Percentiles rank a stretch among this genome's conserved stretches.
These are phyloP conservation scores for Coracias cyanogaster DNA, from an alignment of 2,797 vertebrate genomes.

Conservation along the genomic window DNA sequence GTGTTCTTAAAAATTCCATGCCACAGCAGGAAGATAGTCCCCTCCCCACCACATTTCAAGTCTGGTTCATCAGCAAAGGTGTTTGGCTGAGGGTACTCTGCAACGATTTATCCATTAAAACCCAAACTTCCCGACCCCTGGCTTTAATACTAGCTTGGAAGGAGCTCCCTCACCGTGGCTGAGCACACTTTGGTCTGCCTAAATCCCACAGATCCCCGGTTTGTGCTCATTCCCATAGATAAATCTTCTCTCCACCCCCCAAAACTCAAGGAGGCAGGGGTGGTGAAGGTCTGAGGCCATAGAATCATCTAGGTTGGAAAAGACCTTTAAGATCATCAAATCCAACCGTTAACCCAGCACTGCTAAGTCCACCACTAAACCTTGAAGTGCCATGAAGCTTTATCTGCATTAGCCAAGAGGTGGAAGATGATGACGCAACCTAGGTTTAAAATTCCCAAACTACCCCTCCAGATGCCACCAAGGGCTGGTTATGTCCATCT, in stretches of 20 bases:
- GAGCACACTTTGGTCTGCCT: background rate
- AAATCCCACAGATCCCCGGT: background rate
- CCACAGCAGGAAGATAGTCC: slow-evolving; percentile 38
- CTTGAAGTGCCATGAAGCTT: background rate
- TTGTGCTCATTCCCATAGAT: background rate
- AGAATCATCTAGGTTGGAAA: no score
- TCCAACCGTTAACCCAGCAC: no score
- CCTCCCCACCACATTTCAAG: slow-evolving; percentile 39
- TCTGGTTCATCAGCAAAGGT: slow-evolving; percentile 25
- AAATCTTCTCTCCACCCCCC: background rate
- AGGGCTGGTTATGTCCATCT: background rate
- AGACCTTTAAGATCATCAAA: no score
- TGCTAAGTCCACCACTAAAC: no score
- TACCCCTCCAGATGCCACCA: background rate
- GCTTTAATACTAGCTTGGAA: slow-evolving; percentile 64
- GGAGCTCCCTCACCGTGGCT: background rate
- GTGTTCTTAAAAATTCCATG: slow-evolving; percentile 47
- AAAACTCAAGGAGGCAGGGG: background rate
- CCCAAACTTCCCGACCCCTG: slow-evolving; percentile 5
- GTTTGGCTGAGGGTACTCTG: slow-evolving; percentile 33
- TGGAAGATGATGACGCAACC: background rate
- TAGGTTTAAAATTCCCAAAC: background rate
- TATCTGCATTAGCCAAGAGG: background rate
- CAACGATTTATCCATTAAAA: slow-evolving; percentile 62
- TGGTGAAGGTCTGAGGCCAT: background rate